Evolutionary conservation across 2,888 invertebrate genomes (phyloP).

Genomic region (Agrotis ipsilon): DNA sequence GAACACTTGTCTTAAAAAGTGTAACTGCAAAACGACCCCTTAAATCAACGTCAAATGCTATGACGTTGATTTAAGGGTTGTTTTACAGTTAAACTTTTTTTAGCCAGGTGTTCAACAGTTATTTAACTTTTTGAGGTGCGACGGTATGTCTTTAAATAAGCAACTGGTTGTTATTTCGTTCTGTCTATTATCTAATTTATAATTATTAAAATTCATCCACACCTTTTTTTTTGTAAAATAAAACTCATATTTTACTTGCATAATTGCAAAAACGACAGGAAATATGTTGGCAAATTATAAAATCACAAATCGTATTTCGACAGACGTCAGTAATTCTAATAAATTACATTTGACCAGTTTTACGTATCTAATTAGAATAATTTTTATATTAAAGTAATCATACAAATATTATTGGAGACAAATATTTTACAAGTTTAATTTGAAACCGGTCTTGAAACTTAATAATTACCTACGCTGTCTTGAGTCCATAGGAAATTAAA

Average conservation of each 20-base stretch:
- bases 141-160: no score
- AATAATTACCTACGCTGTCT: not conserved
- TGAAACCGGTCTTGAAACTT: constrained; percentile 20
- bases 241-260: not conserved
- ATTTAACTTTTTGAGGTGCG: no score
- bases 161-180: no score
- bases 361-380: constrained; percentile 22
- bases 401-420: not conserved
- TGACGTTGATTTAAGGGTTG: no score
- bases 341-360: constrained; percentile 16
- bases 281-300: not conserved
- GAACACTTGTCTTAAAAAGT: no score
- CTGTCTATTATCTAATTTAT: no score
- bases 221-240: no score
- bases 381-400: constrained; percentile 6
- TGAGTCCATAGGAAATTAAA: not conserved
- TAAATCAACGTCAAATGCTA: no score
- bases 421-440: constrained; percentile 1
- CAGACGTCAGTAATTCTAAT: not conserved
- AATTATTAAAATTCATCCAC: no score
- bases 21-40: no score
- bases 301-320: not conserved
- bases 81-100: no score
- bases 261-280: not conserved
- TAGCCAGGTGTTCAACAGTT: no score